Evolutionary conservation across 1,140 invertebrate genomes (phyloP).

Genomic region (Drosophila burlai): DNA sequence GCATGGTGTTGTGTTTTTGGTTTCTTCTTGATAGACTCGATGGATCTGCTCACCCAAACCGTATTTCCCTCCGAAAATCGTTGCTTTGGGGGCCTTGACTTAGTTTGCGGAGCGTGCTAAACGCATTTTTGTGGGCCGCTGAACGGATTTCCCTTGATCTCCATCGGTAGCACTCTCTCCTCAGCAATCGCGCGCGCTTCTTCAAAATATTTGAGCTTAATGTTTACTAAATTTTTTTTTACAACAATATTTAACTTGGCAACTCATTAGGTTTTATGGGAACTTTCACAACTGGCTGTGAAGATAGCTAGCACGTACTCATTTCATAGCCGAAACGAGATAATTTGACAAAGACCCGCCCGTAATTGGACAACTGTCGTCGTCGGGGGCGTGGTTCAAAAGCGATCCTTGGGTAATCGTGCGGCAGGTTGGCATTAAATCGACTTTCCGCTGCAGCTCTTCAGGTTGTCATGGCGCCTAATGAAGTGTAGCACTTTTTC

Average conservation of each 20-base stretch:
- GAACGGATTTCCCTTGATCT: conserved; percentile 26
- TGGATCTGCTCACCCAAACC: conserved; percentile 38
- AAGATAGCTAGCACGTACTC: conserved; percentile 38
- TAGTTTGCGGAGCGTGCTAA: conserved; percentile 45
- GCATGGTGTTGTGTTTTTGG: neutral
- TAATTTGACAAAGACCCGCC: conserved; percentile 42
- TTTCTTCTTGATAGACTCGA: conserved; percentile 18
- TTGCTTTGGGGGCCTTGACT: conserved; percentile 44
- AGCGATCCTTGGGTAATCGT: conserved; percentile 44
- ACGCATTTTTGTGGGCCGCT: conserved; percentile 36
- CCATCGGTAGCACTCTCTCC: conserved; percentile 20
- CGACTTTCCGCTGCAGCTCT: conserved; percentile 28
- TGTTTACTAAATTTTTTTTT: conserved; percentile 21
- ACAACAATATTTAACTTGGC: conserved; percentile 41
- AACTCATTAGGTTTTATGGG: conserved; percentile 50
- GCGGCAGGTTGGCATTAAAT: conserved; percentile 29
- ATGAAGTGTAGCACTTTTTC: conserved; percentile 66
- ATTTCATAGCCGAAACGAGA: conserved; percentile 35
- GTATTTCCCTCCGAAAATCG: conserved; percentile 22
- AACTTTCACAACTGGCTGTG: conserved; percentile 44
- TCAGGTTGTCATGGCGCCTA: conserved; percentile 61
- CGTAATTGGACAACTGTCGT: conserved; percentile 35
- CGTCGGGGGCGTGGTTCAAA: conserved; percentile 15
- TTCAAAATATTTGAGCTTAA: conserved; percentile 19
- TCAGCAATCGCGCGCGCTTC: conserved; percentile 6